These are phyloP conservation scores for Leuciscus waleckii DNA, from an alignment of 2,797 vertebrate species.

Conservation along the genomic window DNA sequence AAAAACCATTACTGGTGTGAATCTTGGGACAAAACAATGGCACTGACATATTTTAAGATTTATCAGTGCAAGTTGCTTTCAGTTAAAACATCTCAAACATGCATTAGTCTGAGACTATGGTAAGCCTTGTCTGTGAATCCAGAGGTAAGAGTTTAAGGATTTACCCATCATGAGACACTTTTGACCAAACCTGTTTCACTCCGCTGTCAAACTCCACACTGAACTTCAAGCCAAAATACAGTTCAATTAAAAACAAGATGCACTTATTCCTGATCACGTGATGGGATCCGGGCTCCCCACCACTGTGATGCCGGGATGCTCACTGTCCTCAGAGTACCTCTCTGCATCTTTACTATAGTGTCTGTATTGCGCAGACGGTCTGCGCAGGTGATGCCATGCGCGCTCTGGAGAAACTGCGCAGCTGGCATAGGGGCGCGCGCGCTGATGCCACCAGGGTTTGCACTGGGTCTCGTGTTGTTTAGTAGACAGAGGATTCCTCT, in stretches of 20 bases:
- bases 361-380: slow-evolving; percentile 54
- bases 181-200: slow-evolving; percentile 68
- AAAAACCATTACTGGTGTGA: too few species aligned
- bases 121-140: too few species aligned
- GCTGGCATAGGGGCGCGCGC: not conserved
- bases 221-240: slow-evolving; percentile 65
- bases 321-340: not conserved
- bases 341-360: slow-evolving; percentile 57
- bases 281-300: slow-evolving; percentile 68
- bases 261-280: slow-evolving; percentile 69
- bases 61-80: too few species aligned
- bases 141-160: not conserved
- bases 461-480: not conserved
- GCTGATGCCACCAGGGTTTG: slow-evolving; percentile 13
- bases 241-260: slow-evolving; percentile 51
- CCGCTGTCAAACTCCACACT: slow-evolving; percentile 69
- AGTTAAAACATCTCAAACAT: too few species aligned
- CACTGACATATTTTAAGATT: too few species aligned
- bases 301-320: slow-evolving; percentile 59
- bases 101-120: too few species aligned
- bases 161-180: not conserved
- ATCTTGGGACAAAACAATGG: too few species aligned
- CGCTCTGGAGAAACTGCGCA: not conserved
- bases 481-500: slow-evolving; percentile 4
- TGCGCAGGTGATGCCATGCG: slow-evolving; percentile 32